Conservation (phyloP, 2,113 vertebrate species). For the Polypterus senegalus region DNA sequence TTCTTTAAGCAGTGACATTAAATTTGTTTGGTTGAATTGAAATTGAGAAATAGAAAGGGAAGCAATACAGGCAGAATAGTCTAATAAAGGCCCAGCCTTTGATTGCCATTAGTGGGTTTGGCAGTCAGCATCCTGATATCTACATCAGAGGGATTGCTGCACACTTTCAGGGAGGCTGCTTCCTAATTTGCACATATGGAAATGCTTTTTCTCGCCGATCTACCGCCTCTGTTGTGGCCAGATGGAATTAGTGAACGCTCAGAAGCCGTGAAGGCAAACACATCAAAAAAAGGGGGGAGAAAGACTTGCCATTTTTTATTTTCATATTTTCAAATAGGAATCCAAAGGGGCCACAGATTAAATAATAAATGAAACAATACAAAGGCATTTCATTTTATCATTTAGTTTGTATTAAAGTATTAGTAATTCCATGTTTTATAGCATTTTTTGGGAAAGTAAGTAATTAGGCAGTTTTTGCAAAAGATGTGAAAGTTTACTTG, state of each 20-base stretch:
- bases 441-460: no score
- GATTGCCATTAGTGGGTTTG: conserved; percentile 74
- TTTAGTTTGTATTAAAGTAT: no score
- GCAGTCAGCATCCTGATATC: conserved; percentile 51
- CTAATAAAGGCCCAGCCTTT: conserved; percentile 57
- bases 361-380: no score
- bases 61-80: conserved; percentile 24
- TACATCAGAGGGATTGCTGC: conserved; percentile 67
- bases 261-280: conserved; percentile 93
- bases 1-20: conserved; percentile 1
- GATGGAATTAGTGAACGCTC: conserved; percentile 92
- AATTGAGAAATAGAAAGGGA: conserved; percentile 21
- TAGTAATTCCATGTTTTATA: no score
- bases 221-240: conserved; percentile 90
- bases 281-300: conserved; percentile 49
- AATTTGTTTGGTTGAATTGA: conserved; percentile 15
- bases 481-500: no score
- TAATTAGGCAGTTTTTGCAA: no score
- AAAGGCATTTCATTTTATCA: no score
- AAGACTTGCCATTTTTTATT: conserved; percentile 6
- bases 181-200: conserved; percentile 98
- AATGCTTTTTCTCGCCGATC: conserved; percentile 82
- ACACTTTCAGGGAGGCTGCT: conserved; percentile 69
- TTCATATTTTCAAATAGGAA: not conserved
- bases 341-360: no score